Evolutionary conservation across 2,113 vertebrate genomes (phyloP).

Genomic region (Neodon shergylaensis): DNA sequence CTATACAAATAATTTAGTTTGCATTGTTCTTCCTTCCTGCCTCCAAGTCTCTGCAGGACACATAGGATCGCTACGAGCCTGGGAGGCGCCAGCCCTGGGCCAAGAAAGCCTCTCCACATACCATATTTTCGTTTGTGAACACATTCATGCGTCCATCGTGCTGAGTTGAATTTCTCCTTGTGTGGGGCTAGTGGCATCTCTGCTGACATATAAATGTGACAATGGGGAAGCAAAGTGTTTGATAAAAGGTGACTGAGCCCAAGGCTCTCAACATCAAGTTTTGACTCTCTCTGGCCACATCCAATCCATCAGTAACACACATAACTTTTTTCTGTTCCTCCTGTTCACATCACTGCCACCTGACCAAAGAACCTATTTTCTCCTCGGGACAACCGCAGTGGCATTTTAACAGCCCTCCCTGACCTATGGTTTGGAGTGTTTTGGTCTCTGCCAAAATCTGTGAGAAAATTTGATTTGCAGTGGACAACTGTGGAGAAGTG

Average conservation of each 20-base stretch:
- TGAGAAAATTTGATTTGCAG: not conserved
- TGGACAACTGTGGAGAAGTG: not conserved
- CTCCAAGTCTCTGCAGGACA: not conserved
- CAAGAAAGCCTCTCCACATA: not conserved
- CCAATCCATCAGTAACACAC: not conserved
- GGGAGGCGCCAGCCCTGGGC: not conserved
- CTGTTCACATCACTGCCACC: no score
- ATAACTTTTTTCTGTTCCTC: no score
- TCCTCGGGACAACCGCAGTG: not conserved
- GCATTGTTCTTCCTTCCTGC: not conserved
- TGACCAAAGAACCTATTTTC: not conserved
- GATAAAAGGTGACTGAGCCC: not conserved
- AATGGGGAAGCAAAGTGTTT: not conserved
- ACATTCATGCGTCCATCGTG: no score
- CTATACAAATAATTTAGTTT: not conserved
- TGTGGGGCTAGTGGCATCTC: not conserved
- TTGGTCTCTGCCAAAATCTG: not conserved
- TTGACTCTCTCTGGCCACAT: not conserved
- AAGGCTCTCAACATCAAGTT: not conserved
- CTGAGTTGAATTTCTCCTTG: not conserved
- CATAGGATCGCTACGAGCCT: not conserved
- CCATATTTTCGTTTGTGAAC: not conserved
- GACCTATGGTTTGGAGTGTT: not conserved
- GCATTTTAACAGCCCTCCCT: not conserved
- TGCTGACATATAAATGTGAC: not conserved